phyloP scores from a whole-genome alignment of 53 echinoderm and acorn worm genomes.

The Astropecten irregularis region DNA sequence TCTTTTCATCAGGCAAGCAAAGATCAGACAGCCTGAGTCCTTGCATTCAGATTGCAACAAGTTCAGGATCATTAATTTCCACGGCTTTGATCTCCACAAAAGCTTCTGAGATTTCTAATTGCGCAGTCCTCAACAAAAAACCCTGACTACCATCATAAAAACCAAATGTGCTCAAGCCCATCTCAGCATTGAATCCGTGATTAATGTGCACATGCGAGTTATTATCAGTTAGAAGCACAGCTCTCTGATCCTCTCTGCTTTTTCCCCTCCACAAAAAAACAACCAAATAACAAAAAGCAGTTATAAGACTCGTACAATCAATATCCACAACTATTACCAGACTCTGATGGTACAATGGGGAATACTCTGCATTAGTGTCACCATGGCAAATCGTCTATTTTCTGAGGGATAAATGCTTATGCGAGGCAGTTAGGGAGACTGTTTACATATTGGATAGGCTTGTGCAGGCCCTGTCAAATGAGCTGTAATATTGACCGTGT shows the following conservation, averaged over 20 bases:
- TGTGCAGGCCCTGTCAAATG: background rate
- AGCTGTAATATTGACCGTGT: conserved; percentile 7
- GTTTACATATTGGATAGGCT: conserved; percentile 37
- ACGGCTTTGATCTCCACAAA: conserved; percentile 26
- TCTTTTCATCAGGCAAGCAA: too few relatives aligned
- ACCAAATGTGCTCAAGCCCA: too few relatives aligned
- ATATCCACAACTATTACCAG: conserved; percentile 22
- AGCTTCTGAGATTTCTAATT: conserved; percentile 6
- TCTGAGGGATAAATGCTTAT: conserved; percentile 13
- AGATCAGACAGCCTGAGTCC: too few relatives aligned
- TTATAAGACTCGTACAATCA: conserved; percentile 21
- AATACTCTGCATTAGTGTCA: conserved; percentile 19
- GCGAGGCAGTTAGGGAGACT: conserved; percentile 26
- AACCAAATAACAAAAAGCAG: too few relatives aligned
- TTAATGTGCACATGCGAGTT: conserved; percentile 11
- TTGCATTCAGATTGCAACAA: too few relatives aligned
- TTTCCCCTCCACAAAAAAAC: too few relatives aligned
- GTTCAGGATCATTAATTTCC: conserved; percentile 42
- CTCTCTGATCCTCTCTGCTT: too few relatives aligned
- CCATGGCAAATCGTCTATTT: conserved; percentile 48
- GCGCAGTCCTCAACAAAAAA: background rate
- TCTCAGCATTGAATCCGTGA: background rate
- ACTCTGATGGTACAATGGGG: conserved; percentile 13
- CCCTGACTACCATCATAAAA: too few relatives aligned
- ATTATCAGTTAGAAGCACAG: conserved; percentile 27